phyloP scores from a whole-genome alignment of 2,797 vertebrate genomes.

The Lepus oiostolus region DNA sequence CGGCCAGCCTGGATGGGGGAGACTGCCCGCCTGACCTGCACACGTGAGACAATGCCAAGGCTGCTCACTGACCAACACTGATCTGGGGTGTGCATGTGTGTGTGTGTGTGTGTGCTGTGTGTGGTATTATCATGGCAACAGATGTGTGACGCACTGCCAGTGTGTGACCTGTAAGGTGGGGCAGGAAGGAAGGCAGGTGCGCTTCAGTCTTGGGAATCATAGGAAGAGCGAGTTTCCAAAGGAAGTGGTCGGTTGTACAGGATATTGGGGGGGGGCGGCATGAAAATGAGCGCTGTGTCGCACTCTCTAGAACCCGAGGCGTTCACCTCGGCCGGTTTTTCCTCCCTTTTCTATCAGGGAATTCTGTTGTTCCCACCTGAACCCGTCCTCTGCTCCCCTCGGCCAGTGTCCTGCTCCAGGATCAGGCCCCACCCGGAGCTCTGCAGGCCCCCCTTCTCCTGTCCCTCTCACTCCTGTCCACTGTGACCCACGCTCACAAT shows the following conservation, averaged over 20 bases:
- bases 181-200: background rate
- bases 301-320: background rate
- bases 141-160: too few species aligned
- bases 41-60: background rate
- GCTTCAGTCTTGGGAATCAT: background rate
- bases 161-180: background rate
- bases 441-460: background rate
- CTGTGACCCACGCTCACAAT: background rate
- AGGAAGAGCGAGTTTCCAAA: background rate
- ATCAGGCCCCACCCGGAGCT: background rate
- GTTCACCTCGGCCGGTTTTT: too few species aligned
- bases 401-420: background rate
- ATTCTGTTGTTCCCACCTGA: background rate
- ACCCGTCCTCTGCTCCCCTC: background rate
- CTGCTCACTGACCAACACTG: background rate
- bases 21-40: background rate
- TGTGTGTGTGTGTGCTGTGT: fast-evolving
- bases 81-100: background rate
- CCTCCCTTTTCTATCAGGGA: background rate
- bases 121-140: too few species aligned
- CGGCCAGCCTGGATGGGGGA: background rate
- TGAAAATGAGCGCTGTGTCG: background rate
- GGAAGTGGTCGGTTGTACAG: fast-evolving
- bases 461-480: background rate
- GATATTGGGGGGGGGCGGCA: background rate